Base-by-base conservation (phyloP, 2,113 vertebrate genomes). In the Leptosomus discolor region DNA sequence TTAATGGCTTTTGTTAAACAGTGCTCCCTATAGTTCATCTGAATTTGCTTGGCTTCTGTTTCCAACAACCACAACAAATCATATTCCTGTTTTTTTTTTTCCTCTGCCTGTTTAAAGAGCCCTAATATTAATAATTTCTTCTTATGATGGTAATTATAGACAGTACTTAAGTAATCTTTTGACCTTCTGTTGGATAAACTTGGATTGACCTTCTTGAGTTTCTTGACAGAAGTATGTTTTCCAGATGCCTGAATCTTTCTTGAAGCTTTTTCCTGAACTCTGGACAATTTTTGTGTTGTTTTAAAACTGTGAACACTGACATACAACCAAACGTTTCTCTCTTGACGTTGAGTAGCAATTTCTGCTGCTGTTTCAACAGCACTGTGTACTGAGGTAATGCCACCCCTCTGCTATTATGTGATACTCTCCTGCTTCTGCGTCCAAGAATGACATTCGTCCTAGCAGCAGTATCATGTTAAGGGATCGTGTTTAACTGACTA, bases 151-250 rank as follows among this genome's bases (percentile, higher is more conserved):
- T 92, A 87, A 68, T 94, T 88, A 41, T 3, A 87, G 64, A 74
- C 18, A 51, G 63, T 34, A 36, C 41, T 92, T 23, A 45, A 81
- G 39, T 43, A 2, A 56, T 74, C 58, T 78, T 86, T 75, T 94
- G 76, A 92, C 80, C 80, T 94, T 88, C 53, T 84, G 21, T 37
- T 79, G 73, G 39, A 53, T 94, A 89, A 95, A 92, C 94, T 92
- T 68, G 32, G 29, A 46, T 27, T 94, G 85, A 92, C 64, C 71
- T 94, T 63, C 64, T 74, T 36, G 60, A 68, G 76, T 78, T 78
- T 81, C 83, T 70, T 77, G 26, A 75, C 78, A 53, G 34, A 71
- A 85, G 16, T 51, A 37, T 86, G 36, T 63, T 95, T 94, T 78
- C 79, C 86, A 92, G 85, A 95, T 88, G 88, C 41, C 19, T 76